Evolutionary conservation across 92 coral and sea anemone genomes (phyloP).

Genomic region (Umimayanthus chanpuru): DNA sequence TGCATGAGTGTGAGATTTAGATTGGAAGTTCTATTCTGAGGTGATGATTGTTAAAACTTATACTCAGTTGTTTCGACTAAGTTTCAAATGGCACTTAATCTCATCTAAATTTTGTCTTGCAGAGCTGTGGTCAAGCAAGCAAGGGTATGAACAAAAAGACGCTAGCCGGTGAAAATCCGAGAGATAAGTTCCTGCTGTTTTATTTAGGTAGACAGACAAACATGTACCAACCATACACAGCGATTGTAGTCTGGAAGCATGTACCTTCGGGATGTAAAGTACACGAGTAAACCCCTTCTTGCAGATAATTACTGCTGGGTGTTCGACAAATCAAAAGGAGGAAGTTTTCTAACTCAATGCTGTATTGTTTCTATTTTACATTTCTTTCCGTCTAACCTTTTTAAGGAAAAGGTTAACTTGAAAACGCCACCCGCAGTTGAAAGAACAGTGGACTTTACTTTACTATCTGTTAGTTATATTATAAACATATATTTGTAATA

Average conservation of each 20-base stretch:
- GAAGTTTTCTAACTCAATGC: too few relatives aligned
- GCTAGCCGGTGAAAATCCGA: background rate
- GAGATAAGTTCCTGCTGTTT: background rate
- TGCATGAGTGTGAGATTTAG: background rate
- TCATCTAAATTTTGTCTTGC: constrained; percentile 7
- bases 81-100: background rate
- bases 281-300: too few relatives aligned
- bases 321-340: too few relatives aligned
- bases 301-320: too few relatives aligned
- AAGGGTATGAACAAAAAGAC: background rate
- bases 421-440: background rate
- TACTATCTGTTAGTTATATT: too few relatives aligned
- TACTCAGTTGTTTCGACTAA: background rate
- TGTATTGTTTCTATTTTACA: background rate
- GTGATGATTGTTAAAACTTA: background rate
- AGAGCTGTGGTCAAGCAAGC: constrained; percentile 16
- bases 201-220: background rate
- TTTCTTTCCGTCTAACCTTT: background rate
- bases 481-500: background rate
- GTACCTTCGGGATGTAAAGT: too few relatives aligned
- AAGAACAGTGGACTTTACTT: background rate
- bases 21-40: background rate
- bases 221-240: background rate
- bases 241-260: background rate
- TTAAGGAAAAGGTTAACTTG: background rate